These are phyloP conservation scores for Hirudinaria manillensis DNA, from an alignment of 2,888 invertebrate genomes.

Conservation along the genomic window DNA sequence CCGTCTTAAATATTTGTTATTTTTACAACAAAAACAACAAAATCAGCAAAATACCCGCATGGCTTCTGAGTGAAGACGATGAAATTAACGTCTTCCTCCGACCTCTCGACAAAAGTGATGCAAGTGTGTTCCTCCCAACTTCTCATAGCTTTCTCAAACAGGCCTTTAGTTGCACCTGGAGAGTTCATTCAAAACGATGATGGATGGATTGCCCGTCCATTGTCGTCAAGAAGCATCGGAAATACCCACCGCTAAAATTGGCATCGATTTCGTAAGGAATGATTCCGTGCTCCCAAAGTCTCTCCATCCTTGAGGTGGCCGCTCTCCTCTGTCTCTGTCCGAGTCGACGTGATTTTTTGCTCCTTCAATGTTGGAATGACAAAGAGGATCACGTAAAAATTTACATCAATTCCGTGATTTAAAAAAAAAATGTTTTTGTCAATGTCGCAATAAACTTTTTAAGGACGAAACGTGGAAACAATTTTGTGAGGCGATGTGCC, in stretches of 20 bases:
- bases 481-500: too few species aligned
- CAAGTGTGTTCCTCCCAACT: conserved; percentile 99
- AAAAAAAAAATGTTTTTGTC: too few species aligned
- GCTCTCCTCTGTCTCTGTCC: conserved; percentile 60
- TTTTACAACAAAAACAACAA: too few species aligned
- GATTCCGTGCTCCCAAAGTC: conserved; percentile 93
- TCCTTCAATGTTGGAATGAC: neutral
- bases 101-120: conserved; percentile 87
- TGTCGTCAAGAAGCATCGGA: neutral
- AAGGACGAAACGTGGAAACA: too few species aligned
- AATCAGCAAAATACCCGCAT: conserved; percentile 76
- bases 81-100: conserved; percentile 76
- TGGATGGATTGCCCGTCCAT: neutral
- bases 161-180: conserved; percentile 43
- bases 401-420: too few species aligned
- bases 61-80: conserved; percentile 91
- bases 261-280: conserved; percentile 66
- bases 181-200: neutral
- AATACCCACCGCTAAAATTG: conserved; percentile 40
- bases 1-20: too few species aligned
- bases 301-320: conserved; percentile 85
- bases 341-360: neutral
- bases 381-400: too few species aligned
- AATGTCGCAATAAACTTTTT: too few species aligned
- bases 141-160: conserved; percentile 93